phyloP scores from a whole-genome alignment of 2,888 invertebrate species.

The Chalcis sispes region DNA sequence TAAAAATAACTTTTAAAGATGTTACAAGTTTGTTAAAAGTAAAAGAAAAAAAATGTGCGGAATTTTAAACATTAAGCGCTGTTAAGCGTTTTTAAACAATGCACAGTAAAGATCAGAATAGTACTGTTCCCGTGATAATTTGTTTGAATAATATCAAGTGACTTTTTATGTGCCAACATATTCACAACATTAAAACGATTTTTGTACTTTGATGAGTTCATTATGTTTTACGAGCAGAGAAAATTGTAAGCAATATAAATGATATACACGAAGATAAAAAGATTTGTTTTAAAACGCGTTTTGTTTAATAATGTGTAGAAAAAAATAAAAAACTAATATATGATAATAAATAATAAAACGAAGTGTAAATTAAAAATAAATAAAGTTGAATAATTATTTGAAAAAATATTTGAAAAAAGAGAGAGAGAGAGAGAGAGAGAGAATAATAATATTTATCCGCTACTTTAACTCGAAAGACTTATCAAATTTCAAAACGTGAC shows the following conservation, averaged over 20 bases:
- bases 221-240: slow-evolving; percentile 20
- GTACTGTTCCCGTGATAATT: slow-evolving; percentile 39
- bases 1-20: no score
- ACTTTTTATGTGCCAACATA: neutral
- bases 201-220: slow-evolving; percentile 5
- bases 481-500: slow-evolving; percentile 18
- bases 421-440: neutral
- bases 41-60: slow-evolving; percentile 8
- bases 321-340: no score
- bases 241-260: slow-evolving; percentile 4
- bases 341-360: no score
- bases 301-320: no score
- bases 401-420: no score
- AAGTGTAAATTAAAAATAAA: no score
- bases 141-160: slow-evolving; percentile 31
- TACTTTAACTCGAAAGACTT: neutral
- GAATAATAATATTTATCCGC: neutral
- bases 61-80: slow-evolving; percentile 18
- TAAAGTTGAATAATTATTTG: no score
- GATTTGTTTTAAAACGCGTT: neutral
- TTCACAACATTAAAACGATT: slow-evolving; percentile 9
- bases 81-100: slow-evolving; percentile 9
- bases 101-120: slow-evolving; percentile 34
- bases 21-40: no score
- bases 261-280: slow-evolving; percentile 9